Evolutionary conservation across 2,797 vertebrate genomes (phyloP), one percentile per base, ranked within the genome.

Genomic region (Atherinosoma microstoma): DNA sequence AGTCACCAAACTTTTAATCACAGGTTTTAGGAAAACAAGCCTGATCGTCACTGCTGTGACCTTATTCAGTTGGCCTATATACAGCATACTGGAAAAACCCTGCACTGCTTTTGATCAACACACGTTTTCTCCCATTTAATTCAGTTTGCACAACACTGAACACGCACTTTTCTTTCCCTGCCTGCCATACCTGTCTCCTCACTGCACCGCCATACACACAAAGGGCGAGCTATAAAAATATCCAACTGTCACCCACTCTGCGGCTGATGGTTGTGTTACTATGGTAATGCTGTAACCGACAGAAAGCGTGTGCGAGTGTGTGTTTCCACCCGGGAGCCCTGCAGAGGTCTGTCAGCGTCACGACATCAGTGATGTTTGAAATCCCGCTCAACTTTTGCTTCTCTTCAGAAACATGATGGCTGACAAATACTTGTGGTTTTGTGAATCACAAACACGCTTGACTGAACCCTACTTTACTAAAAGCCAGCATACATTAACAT

Each of bases 151-250:
- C 38, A 62, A 13, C 35, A 35, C 10, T 29, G 18, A 59, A 64
- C 78, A 27, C 64, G 70, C 76, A 63, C 45, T 7, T 2, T 22
- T 58, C 56, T 73, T 68, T 53, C 63, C 24, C 24, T 27, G 24
- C 47, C 10, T 51, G 53, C 30, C 59, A 60, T 73, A 77, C 84
- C 79, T 15, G 70, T 62, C 63, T 89, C 60, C 58, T 66, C 38
- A 24, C 54, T 49, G 3, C 72, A 76, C 67, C 1, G 1, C 47
- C 70, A 68, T 61, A 61, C 76, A 74, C 65, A 86, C 63, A 85
- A 82, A 87, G 82, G 87, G 67, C 70, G 82, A 69, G 82, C 84
- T 86, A 83, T 87, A 89, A 89, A 90, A 90, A 91, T 88, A 90
- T 78, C 86, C 71, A 66, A 81, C 76, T 88, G 80, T 88, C 87